A percentile compares a stretch with the other conserved stretches of the same genome.
These are phyloP conservation scores for Petrophora chlorosata DNA, from an alignment of 2,888 invertebrate species.

Conservation along the genomic window DNA sequence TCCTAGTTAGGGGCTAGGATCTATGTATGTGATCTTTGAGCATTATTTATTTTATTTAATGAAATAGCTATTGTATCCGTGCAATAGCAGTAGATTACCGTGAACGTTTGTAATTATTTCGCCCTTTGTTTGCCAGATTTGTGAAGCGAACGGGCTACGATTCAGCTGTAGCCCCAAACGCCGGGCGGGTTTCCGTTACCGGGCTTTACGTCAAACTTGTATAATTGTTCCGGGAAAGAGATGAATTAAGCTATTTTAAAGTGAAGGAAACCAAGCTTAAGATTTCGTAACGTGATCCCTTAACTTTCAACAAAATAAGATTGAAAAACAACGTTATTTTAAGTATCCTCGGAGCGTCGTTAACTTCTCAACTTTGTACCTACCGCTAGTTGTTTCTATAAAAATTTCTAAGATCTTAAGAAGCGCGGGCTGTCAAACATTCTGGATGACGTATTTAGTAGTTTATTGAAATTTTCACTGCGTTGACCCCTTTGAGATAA, in stretches of 20 bases:
- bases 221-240: conserved; percentile 27
- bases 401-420: not conserved
- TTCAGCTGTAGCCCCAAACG: conserved; percentile 23
- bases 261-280: conserved; percentile 7
- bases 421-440: too few relatives aligned
- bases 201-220: conserved; percentile 29
- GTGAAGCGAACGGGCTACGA: conserved; percentile 26
- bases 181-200: conserved; percentile 21
- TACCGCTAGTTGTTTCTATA: not conserved
- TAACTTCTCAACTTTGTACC: conserved; percentile 9
- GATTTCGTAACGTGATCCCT: conserved; percentile 3
- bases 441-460: too few relatives aligned
- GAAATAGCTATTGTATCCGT: conserved; percentile 15
- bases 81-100: conserved; percentile 27
- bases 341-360: conserved; percentile 1
- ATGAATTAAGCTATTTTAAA: conserved; percentile 15
- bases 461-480: too few relatives aligned
- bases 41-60: too few relatives aligned
- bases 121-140: conserved; percentile 26
- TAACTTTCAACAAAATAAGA: conserved; percentile 7
- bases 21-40: too few relatives aligned
- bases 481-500: too few relatives aligned
- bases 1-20: too few relatives aligned
- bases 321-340: conserved; percentile 8
- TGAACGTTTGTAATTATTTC: conserved; percentile 30